Evolutionary conservation across 2,888 invertebrate genomes (phyloP), one percentile per base, ranked within the genome.

Genomic region (Diplazon laetatorius): DNA sequence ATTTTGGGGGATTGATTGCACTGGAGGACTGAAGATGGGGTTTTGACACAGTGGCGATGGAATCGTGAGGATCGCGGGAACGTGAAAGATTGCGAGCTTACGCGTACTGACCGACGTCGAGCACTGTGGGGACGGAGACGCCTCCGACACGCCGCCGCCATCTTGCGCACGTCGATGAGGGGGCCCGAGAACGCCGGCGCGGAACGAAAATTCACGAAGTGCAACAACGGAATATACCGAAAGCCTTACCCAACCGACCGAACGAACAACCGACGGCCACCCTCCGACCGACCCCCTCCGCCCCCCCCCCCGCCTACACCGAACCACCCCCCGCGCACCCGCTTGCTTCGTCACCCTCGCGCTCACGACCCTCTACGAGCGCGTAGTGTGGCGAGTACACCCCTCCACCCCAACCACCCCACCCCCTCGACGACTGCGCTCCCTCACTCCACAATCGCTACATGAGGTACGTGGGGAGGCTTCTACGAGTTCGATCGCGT

Each of bases 121-220:
- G 88, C 88, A 89, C 89, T 89, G 89, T 87, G 86, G 85, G 84
- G 85, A 86, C 87, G 87, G 86, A 88, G 91, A 91, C 91, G 91
- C 91, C 91, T 91, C 90, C 87, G 89, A 89, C 86, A 86, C 88
- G 87, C 85, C 88, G 88, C 87, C 88, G 88, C 89, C 89, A 89
- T 89, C 87, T 88, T 89, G 87, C 86, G n/a, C 86, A 88, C 88
- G 88, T 88, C 87, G 86, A 86, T 81, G n/a, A n/a, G n/a, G 82
- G 78, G 78, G 75, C 81, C 50, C 80, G 76, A 86, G 70, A 77
- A 87, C 88, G 87, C 86, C 87, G 87, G 86, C 90, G 89, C 85
- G 30, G 86, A 84, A 83, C 71, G 39, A 63, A 37, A 46, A 68
- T 10, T 25, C 69, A 63, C 71, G 75, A 79, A 68, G 75, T 55